These are phyloP conservation scores for Tolypeutes matacus DNA, from an alignment of 2,797 vertebrate genomes.

Conservation along the genomic window DNA sequence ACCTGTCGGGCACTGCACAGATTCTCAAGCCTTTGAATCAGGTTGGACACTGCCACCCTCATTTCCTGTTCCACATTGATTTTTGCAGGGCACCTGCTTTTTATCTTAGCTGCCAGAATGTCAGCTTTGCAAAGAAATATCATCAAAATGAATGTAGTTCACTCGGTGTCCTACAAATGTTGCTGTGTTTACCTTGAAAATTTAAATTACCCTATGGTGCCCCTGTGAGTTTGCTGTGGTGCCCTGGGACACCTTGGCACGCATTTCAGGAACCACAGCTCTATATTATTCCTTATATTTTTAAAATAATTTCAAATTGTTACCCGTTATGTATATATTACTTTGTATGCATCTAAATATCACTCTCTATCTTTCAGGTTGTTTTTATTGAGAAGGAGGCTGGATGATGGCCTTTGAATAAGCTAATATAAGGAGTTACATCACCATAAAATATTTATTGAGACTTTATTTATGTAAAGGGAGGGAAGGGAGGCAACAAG, in stretches of 20 bases:
- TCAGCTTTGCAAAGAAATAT: conserved; percentile 1
- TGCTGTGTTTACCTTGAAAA: conserved; percentile 23
- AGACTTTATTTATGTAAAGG: conserved; percentile 27
- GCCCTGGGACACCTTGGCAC: neutral
- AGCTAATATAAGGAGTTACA: conserved; percentile 38
- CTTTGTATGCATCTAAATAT: conserved; percentile 12
- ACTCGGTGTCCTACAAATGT: neutral
- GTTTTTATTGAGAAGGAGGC: neutral
- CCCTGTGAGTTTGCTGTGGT: neutral
- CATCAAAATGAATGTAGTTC: neutral
- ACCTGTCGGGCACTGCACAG: neutral
- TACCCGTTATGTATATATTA: neutral
- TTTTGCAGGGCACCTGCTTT: conserved; percentile 45
- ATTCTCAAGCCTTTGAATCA: conserved; percentile 14
- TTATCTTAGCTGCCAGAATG: conserved; percentile 13
- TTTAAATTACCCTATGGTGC: neutral
- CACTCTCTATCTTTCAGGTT: conserved; percentile 30
- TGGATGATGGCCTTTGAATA: conserved; percentile 40
- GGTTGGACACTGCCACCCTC: neutral
- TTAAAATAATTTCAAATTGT: conserved; percentile 50
- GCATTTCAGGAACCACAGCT: neutral
- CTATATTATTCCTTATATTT: neutral
- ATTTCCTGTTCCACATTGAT: neutral
- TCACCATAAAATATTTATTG: conserved; percentile 62
- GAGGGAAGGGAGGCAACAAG: neutral